Base-by-base conservation (phyloP, 2,888 invertebrate species). In the Spodoptera littoralis region DNA sequence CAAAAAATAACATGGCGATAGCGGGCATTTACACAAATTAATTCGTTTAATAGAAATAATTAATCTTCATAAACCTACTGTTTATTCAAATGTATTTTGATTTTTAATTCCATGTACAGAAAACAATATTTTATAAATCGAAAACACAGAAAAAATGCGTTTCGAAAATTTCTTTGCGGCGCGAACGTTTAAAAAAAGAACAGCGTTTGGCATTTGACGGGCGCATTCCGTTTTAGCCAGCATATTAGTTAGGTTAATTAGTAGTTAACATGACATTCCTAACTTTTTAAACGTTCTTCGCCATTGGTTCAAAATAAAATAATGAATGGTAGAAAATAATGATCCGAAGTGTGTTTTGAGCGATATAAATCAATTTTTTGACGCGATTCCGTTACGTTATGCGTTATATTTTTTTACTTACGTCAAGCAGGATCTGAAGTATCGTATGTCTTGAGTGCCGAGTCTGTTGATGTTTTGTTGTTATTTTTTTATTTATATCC, bases 311-410 rank as follows among this genome's bases (percentile, higher is more conserved):
- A 47, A 76, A 48, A 46, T 48, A 52, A 67, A 69, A 72, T 81
- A 80, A 79, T 77, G 71, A 79, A 76, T 74, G 72, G 68, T 48
- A 55, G 75, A 80, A 81, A 36, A 36, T 36, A 36, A 36, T 36
- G 36, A 36, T 36, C 77, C 70, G 66, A 79, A 78, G 61, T 70
- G 76, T 75, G 79, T 88, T 88, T 87, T 84, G 82, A 86, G 77
- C 80, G 77, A 70, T 86, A 90, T 92, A 93, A 92, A 92, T 93
- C 90, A 92, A 74, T 86, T 92, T 91, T 92, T 91, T 89, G 86
- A 89, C 87, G 84, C 87, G 79, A 91, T 90, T 87, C 89, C 89
- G 88, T 91, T 90, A 79, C 90, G 89, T 90, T 90, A 88, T 82
- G 82, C 84, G 87, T 82, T 86, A 76, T 81, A 81, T 85, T 91